Evolutionary conservation across 2,113 vertebrate genomes (phyloP).

Genomic region (Lanius collurio): DNA sequence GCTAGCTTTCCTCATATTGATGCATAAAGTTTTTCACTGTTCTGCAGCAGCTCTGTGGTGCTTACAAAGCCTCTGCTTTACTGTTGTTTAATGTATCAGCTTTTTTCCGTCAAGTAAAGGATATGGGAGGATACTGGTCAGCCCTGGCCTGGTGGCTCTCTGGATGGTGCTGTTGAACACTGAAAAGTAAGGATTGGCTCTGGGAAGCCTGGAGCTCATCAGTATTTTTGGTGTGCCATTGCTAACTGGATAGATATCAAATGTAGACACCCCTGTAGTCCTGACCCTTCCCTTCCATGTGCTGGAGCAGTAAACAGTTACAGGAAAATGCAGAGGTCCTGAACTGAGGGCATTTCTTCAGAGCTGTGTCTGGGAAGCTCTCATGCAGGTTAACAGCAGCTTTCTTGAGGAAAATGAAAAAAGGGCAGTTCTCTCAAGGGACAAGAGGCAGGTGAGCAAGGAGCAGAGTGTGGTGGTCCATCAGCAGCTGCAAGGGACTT

Average conservation of each 20-base stretch:
- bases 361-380: not conserved
- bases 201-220: not conserved
- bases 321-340: not conserved
- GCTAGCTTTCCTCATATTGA: not conserved
- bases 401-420: not conserved
- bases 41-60: not conserved
- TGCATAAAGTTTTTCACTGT: not conserved
- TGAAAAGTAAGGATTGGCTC: not conserved
- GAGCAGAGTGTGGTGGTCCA: not conserved
- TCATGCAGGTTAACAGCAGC: not conserved
- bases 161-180: not conserved
- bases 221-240: not conserved
- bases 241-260: not conserved
- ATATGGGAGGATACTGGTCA: not conserved
- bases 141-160: not conserved
- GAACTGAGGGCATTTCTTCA: not conserved
- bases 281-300: not conserved
- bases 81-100: not conserved
- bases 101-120: not conserved
- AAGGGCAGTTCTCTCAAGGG: not conserved
- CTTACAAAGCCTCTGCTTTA: not conserved
- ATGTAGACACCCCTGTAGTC: not conserved
- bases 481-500: not conserved
- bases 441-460: not conserved
- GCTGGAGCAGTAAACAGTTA: not conserved